Base-by-base conservation (phyloP, 2,113 vertebrate species). In the Poecile atricapillus region DNA sequence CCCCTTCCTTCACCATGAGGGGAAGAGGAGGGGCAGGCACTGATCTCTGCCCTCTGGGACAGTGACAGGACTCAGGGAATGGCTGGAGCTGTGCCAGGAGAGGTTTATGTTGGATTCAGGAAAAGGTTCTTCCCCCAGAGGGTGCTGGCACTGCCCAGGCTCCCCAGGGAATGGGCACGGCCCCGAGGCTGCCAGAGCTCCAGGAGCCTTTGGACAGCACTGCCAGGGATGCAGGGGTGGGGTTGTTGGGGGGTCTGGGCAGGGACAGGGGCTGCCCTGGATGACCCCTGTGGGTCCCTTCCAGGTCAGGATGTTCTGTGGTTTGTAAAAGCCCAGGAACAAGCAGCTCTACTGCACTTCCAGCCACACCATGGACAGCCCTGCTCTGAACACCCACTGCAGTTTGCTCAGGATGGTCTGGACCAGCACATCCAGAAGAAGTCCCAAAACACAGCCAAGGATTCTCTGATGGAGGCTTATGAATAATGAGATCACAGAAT, bases 161-260 rank as follows among this genome's bases (percentile, higher is more conserved):
- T 73, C 33, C 39, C 49, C 69, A 84, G 70, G 50, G 69, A 47
- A 65, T 8, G 28, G 9, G 9, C 41, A 62, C 13, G 0, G 52
- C 52, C 64, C 15, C 2, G 0, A 37, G 58, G 58, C 58, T 60
- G n/a, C 56, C 50, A 43, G 67, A 44, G 46, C 47, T 62, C 79
- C 56, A 41, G 43, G n/a, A 55, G 8, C 0, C 0, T 41, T 15
- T 58, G n/a, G 28, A 5, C 43, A 58, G 1, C 2, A 0, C 43
- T 39, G 0, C 28, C 59, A 55, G 58, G 39, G 28, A 4, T 62
- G 33, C 22, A 22, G 41, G 41, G 23, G 15, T 39, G 60, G 50
- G 43, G 3, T 7, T 70, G 8, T 2, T 35, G 52, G 60, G 23
- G 10, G 0, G 70, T 23, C 43, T 58, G 60, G 5, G 16, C 52